Evolutionary conservation across 2,888 invertebrate genomes (phyloP).

Genomic region (Herminia tarsipennalis): DNA sequence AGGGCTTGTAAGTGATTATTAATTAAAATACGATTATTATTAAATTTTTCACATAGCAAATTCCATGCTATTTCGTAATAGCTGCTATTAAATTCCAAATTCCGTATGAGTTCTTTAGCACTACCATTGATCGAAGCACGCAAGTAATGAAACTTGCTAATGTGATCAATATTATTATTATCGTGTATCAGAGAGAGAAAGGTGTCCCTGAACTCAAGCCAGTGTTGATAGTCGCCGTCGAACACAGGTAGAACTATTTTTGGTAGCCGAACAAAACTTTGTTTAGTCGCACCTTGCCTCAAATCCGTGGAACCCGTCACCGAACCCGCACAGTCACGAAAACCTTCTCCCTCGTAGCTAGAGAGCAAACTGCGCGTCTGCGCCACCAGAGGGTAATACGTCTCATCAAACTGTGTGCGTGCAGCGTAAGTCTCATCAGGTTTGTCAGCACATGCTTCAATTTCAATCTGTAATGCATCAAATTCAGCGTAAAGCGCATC

Average conservation of each 20-base stretch:
- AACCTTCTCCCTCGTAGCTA: background rate
- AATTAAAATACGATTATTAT: slow-evolving; percentile 10
- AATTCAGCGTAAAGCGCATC: no score
- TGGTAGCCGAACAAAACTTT: background rate
- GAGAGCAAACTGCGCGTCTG: background rate
- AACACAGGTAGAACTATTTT: slow-evolving; percentile 5
- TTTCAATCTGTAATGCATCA: background rate
- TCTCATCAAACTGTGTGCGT: background rate
- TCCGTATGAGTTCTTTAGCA: background rate
- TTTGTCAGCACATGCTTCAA: background rate
- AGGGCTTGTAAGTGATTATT: slow-evolving; percentile 5
- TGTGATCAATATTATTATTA: slow-evolving; percentile 8
- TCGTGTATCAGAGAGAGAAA: slow-evolving; percentile 7
- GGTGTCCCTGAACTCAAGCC: slow-evolving; percentile 5
- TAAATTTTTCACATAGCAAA: slow-evolving; percentile 8
- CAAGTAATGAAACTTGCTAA: slow-evolving; percentile 14
- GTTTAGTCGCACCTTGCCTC: background rate
- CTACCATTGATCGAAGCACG: no score
- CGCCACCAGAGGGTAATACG: background rate
- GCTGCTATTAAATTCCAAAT: slow-evolving; percentile 1
- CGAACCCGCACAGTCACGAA: background rate
- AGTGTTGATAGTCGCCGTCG: background rate
- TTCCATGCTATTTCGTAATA: slow-evolving; percentile 8
- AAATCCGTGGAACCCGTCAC: background rate
- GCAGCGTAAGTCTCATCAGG: background rate